Evolutionary conservation across 2,113 vertebrate species (phyloP).

Genomic region (Tautogolabrus adspersus): DNA sequence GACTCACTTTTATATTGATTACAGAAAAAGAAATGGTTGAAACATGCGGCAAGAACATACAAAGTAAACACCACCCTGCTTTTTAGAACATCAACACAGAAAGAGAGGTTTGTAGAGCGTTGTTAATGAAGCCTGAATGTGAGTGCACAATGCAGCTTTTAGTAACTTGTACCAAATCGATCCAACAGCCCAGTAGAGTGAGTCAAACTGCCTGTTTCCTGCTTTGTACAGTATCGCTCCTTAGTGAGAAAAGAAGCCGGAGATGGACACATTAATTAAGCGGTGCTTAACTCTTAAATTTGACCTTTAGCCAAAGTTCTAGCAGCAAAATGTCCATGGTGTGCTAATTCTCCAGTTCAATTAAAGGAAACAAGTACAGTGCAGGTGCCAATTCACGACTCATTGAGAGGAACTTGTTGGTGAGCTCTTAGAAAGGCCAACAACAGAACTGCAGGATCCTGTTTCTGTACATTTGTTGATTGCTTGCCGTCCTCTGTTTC

Average conservation of each 20-base stretch:
- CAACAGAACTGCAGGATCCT: neutral
- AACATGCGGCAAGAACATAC: neutral
- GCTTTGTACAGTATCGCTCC: neutral
- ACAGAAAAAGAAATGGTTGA: neutral
- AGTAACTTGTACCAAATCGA: neutral
- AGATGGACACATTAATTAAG: conserved; percentile 6
- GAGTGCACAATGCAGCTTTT: neutral
- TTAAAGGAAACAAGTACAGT: conserved; percentile 23
- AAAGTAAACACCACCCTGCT: neutral
- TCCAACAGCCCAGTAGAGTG: neutral
- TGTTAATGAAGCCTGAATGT: neutral
- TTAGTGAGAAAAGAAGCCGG: neutral
- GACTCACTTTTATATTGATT: neutral
- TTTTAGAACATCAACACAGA: too few relatives aligned
- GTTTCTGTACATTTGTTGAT: neutral
- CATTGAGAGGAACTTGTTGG: neutral
- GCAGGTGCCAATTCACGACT: neutral
- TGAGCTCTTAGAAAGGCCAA: neutral
- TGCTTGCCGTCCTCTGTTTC: neutral
- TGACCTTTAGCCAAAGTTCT: neutral
- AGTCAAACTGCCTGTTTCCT: neutral
- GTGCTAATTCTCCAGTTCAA: neutral
- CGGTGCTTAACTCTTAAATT: neutral
- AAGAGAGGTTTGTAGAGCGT: neutral
- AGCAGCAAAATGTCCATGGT: neutral